Conservation (phyloP, 2,797 vertebrate genomes). For the Tapera naevia region DNA sequence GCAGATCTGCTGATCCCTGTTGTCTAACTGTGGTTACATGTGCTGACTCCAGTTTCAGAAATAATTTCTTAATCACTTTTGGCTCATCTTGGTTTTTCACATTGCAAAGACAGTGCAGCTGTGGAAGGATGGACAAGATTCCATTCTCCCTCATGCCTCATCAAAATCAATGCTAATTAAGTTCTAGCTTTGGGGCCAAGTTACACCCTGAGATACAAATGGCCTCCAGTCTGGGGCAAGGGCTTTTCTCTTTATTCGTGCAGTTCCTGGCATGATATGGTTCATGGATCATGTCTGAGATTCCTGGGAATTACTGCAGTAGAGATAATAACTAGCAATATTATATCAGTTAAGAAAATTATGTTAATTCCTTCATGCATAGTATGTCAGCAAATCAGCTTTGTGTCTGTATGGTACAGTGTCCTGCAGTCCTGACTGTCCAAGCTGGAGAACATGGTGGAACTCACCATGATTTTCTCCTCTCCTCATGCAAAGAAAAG, state of each 20-base stretch:
- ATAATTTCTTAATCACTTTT: conserved; percentile 67
- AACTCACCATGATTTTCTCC: neutral
- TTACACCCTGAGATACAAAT: conserved; percentile 34
- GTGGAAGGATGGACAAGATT: conserved; percentile 53
- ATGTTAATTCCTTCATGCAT: neutral
- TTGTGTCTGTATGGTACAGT: neutral
- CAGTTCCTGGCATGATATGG: neutral
- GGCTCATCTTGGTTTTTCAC: conserved; percentile 37
- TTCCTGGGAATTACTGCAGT: neutral
- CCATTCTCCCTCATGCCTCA: conserved; percentile 44
- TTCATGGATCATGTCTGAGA: neutral
- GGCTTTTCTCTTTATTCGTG: neutral
- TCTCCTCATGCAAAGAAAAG: neutral
- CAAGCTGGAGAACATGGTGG: neutral
- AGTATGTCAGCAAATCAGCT: neutral
- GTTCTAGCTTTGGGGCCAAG: conserved; percentile 23
- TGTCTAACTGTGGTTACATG: conserved; percentile 54
- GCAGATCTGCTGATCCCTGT: conserved; percentile 61
- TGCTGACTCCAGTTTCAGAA: conserved; percentile 58
- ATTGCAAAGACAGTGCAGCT: conserved; percentile 55
- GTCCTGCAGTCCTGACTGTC: neutral
- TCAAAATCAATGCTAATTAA: conserved; percentile 52
- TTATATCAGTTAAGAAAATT: neutral
- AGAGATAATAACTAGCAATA: neutral
- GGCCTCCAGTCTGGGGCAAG: neutral